phyloP scores from a whole-genome alignment of 2,113 vertebrate genomes.

The Neolamprologus variostigma region DNA sequence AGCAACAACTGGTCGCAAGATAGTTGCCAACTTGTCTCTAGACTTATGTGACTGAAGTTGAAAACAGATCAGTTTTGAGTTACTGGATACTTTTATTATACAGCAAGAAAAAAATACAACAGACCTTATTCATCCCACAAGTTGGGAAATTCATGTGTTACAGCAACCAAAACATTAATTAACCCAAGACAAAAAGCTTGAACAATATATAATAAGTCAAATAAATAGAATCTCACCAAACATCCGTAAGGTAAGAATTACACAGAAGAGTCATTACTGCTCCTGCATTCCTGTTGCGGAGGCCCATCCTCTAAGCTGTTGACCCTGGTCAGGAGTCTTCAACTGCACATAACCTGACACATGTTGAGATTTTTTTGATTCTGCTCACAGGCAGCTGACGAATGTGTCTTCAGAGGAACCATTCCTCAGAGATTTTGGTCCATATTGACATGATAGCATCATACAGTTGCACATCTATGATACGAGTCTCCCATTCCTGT shows the following conservation, averaged over 20 bases:
- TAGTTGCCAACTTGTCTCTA: background rate
- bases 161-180: background rate
- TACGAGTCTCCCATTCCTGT: background rate
- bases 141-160: background rate
- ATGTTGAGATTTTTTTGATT: background rate
- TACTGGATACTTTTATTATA: background rate
- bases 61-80: rapidly evolving
- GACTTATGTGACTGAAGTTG: background rate
- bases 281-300: background rate
- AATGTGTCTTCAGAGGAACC: background rate
- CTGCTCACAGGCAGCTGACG: background rate
- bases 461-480: background rate
- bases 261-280: background rate
- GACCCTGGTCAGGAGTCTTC: background rate
- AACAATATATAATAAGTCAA: rapidly evolving
- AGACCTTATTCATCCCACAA: background rate
- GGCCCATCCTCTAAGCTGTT: background rate
- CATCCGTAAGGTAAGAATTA: rapidly evolving
- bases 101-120: background rate
- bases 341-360: rapidly evolving
- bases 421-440: background rate
- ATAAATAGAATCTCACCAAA: background rate
- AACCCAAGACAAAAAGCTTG: background rate
- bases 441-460: background rate
- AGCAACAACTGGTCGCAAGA: background rate